Evolutionary conservation across 2,113 vertebrate species (phyloP).

Genomic region (Dromaius novaehollandiae): DNA sequence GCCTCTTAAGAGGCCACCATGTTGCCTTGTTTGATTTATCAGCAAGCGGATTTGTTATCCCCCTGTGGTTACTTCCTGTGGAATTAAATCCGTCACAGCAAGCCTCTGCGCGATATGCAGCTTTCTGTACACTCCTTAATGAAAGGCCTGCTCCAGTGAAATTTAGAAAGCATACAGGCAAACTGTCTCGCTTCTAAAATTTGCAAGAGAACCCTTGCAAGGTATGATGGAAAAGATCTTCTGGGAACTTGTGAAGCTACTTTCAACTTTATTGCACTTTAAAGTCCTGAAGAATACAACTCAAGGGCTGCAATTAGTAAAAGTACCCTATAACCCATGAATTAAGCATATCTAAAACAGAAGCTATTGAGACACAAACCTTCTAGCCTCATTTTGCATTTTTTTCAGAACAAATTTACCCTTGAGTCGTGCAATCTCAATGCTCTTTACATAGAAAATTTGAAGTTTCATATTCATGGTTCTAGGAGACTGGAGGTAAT

Average conservation of each 20-base stretch:
- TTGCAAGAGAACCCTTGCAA: not conserved
- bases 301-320: not conserved
- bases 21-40: not conserved
- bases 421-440: not conserved
- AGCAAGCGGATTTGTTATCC: not conserved
- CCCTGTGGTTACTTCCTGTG: not conserved
- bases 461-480: no score
- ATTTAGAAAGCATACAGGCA: not conserved
- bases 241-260: not conserved
- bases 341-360: not conserved
- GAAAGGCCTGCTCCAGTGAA: not conserved
- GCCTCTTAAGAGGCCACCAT: not conserved
- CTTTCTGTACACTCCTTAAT: not conserved
- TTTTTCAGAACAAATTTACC: not conserved
- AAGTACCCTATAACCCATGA: not conserved
- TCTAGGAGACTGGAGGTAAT: no score
- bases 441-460: not conserved
- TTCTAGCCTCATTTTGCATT: not conserved
- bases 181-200: not conserved
- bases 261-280: not conserved
- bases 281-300: not conserved
- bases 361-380: not conserved
- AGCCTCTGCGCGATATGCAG: rapidly evolving
- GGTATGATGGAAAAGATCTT: not conserved
- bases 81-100: not conserved